Conservation (phyloP, 2,797 vertebrate species). For the Cynopterus sphinx region DNA sequence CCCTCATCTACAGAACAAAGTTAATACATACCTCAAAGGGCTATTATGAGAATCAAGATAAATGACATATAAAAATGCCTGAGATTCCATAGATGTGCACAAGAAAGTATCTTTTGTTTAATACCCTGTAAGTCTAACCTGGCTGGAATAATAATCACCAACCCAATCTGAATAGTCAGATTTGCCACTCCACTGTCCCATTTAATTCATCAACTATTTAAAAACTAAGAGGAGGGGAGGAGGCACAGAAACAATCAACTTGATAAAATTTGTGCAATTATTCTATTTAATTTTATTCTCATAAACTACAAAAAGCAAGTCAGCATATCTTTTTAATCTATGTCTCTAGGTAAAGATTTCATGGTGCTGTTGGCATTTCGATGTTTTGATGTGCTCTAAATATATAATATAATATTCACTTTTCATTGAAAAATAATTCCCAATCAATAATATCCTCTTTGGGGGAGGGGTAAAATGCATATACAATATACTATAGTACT, state of each 20-base stretch:
- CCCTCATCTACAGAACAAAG: neutral
- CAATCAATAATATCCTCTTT: neutral
- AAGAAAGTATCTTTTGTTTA: neutral
- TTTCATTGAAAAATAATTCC: conserved; percentile 24
- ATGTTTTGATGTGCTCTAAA: neutral
- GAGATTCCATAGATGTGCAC: neutral
- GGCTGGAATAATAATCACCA: neutral
- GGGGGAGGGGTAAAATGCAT: neutral
- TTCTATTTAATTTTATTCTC: conserved; percentile 35
- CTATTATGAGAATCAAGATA: neutral
- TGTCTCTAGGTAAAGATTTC: neutral
- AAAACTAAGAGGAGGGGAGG: neutral
- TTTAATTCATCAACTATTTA: neutral
- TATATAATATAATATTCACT: neutral
- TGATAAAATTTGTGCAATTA: neutral
- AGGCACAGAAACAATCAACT: neutral
- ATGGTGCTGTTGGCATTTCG: neutral
- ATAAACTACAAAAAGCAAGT: neutral
- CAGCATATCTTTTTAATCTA: accelerated
- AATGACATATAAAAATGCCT: neutral
- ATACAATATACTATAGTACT: neutral
- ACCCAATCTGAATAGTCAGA: neutral
- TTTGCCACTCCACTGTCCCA: neutral
- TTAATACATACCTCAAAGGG: neutral
- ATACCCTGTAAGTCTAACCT: neutral